A percentile compares a stretch with the other conserved stretches of the same genome.
These are phyloP conservation scores for Lacerta agilis DNA, from an alignment of 2,797 vertebrate genomes.

Conservation along the genomic window DNA sequence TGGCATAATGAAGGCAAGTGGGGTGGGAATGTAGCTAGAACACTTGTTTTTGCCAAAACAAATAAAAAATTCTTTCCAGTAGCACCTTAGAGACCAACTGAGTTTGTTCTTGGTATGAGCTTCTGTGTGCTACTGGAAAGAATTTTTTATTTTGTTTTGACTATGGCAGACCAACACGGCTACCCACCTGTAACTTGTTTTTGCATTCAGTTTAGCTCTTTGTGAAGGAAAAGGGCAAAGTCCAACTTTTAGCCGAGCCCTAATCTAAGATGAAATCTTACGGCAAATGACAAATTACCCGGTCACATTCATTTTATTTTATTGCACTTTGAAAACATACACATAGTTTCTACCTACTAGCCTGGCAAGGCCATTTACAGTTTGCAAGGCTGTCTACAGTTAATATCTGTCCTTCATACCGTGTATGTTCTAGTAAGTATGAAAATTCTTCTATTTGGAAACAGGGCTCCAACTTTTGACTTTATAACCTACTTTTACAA, in stretches of 20 bases:
- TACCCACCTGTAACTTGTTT: too few relatives aligned
- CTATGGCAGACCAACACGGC: too few relatives aligned
- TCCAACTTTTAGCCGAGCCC: conserved; percentile 41
- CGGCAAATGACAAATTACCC: conserved; percentile 52
- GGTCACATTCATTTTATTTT: conserved; percentile 32
- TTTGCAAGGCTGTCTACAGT: neutral
- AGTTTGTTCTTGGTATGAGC: too few relatives aligned
- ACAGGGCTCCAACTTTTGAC: neutral
- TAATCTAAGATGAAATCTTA: conserved; percentile 29
- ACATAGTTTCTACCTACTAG: neutral
- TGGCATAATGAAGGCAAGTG: neutral
- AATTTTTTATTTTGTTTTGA: too few relatives aligned
- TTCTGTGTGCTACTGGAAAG: too few relatives aligned
- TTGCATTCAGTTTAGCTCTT: neutral
- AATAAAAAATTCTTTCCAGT: too few relatives aligned
- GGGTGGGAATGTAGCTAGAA: neutral
- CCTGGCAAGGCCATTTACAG: neutral
- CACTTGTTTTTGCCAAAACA: rapidly evolving
- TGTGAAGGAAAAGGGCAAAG: conserved; percentile 46
- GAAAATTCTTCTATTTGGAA: neutral
- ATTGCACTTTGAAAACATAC: conserved; percentile 1
- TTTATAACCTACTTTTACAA: conserved; percentile 2
- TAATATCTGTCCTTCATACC: neutral
- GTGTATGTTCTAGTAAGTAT: neutral
- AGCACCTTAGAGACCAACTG: too few relatives aligned